Evolutionary conservation across 2,888 invertebrate species (phyloP).

Genomic region (Trichacis sp.): DNA sequence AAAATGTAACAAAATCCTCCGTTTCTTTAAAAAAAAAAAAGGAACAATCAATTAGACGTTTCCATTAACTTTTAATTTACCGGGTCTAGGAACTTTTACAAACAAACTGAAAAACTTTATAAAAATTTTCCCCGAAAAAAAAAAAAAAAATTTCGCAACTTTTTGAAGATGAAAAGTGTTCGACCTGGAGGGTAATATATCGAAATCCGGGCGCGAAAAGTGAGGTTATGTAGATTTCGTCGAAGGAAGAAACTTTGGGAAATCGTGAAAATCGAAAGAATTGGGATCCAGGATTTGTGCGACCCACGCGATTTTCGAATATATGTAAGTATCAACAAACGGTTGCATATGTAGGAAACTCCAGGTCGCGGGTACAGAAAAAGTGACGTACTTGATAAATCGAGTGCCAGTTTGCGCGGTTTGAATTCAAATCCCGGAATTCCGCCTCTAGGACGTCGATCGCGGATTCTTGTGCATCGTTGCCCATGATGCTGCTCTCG

Average conservation of each 20-base stretch:
- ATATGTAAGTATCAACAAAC: constrained; percentile 21
- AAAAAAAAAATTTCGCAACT: too few species aligned
- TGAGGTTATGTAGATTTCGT: neutral
- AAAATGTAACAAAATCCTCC: too few species aligned
- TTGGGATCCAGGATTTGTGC: too few species aligned
- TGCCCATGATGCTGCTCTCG: constrained; percentile 49
- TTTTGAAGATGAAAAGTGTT: neutral
- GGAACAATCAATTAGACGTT: too few species aligned
- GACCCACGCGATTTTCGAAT: too few species aligned
- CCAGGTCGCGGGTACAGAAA: constrained; percentile 7
- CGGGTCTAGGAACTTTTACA: too few species aligned
- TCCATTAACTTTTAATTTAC: too few species aligned
- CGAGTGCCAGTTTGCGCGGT: constrained; percentile 77
- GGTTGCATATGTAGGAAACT: constrained; percentile 3
- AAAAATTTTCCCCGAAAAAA: too few species aligned
- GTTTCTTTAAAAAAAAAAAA: too few species aligned
- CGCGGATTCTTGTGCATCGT: constrained; percentile 43
- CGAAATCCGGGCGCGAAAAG: neutral
- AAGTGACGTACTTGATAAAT: constrained; percentile 76
- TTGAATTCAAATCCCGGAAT: constrained; percentile 77
- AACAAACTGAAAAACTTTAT: too few species aligned
- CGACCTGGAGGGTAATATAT: too few species aligned
- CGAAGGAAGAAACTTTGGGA: too few species aligned
- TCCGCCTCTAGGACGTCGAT: constrained; percentile 77
- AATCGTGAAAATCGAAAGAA: neutral